Evolutionary conservation across 2,888 invertebrate species (phyloP), one percentile per base, ranked within the genome.

Genomic region (Mesorhabditis sp.): DNA sequence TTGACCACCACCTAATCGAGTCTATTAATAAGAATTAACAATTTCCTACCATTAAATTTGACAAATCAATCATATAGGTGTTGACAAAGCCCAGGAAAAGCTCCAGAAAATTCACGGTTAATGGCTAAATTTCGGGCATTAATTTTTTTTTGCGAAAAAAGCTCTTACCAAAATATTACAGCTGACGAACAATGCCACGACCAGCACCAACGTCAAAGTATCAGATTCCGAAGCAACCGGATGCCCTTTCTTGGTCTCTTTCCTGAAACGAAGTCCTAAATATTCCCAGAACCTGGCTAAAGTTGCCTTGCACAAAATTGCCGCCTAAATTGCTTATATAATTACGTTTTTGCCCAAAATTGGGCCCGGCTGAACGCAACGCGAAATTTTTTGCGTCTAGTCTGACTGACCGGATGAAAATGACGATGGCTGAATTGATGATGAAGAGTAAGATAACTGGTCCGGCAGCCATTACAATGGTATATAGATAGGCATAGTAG

Each of bases 81-180:
- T 83, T 82, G 71, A 78, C 79, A 10, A 80, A 72, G 15, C 71
- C 72, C 66, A 80, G 75, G 10, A 81, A 62, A 45, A 83, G 73
- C 67, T 83, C 83, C 67, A 83, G 72, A 63, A 83, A 78, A 69
- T 83, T 83, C 13, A 83, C 82, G 6, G 81, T 82, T 58, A 83
- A 68, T 4, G 83, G 82, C 83, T 83, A 76, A 70, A 82, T 70
- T 70, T 45, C 7, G 45, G 42, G 13, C 62, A 43, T 68, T 6
- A 45, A 15, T 69, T 43, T 13, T 15, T 68, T 10, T 42, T 7
- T 44, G 13, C 4, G 44, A 65, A 43, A 43, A n/a, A 65, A 15
- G 28, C 15, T 65, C 79, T 67, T 67, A 83, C 83, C 76, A 83
- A 70, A 68, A 81, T 74, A 67, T 83, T 83, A 72, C 83, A 83